A percentile compares a stretch with the other conserved stretches of the same genome.
phyloP scores from a whole-genome alignment of 35 echinoderm and acorn worm species.

The Lytechinus pictus region DNA sequence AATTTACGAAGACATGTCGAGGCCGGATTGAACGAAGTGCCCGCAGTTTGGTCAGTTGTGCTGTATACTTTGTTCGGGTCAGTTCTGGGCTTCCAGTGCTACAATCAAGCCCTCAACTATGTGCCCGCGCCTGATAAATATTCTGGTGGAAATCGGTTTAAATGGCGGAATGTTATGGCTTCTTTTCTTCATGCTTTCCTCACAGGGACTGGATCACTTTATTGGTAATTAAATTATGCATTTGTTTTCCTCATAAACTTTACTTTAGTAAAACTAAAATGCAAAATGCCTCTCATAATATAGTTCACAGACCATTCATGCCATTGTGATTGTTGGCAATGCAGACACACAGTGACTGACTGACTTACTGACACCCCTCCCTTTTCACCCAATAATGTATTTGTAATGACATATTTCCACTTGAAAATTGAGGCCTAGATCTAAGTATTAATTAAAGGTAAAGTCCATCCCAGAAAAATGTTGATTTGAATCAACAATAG shows the following conservation, averaged over 20 bases:
- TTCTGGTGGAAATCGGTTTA: constrained; percentile 66
- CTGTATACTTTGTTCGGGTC: constrained; percentile 73
- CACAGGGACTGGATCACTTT: constrained; percentile 62
- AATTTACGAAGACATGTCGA: constrained; percentile 34
- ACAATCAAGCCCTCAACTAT: constrained; percentile 77
- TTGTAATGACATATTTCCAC: too few species aligned
- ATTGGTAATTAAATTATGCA: constrained; percentile 61
- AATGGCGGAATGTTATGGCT: constrained; percentile 83
- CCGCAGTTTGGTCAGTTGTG: constrained; percentile 49
- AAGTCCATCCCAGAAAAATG: too few species aligned
- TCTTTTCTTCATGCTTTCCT: constrained; percentile 82
- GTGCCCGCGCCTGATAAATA: constrained; percentile 73
- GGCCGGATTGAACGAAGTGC: constrained; percentile 17
- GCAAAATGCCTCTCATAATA: too few species aligned
- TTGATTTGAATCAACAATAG: too few species aligned
- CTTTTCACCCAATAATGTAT: too few species aligned
- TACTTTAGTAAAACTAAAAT: too few species aligned
- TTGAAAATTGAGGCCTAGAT: too few species aligned
- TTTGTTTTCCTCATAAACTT: not conserved
- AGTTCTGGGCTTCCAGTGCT: constrained; percentile 79
- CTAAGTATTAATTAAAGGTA: too few species aligned
- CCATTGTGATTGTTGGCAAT: too few species aligned
- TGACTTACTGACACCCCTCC: too few species aligned
- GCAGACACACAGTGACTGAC: too few species aligned
- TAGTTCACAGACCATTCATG: too few species aligned